These are phyloP conservation scores for Dasyornis broadbenti DNA, from an alignment of 2,113 vertebrate genomes.

Conservation along the genomic window DNA sequence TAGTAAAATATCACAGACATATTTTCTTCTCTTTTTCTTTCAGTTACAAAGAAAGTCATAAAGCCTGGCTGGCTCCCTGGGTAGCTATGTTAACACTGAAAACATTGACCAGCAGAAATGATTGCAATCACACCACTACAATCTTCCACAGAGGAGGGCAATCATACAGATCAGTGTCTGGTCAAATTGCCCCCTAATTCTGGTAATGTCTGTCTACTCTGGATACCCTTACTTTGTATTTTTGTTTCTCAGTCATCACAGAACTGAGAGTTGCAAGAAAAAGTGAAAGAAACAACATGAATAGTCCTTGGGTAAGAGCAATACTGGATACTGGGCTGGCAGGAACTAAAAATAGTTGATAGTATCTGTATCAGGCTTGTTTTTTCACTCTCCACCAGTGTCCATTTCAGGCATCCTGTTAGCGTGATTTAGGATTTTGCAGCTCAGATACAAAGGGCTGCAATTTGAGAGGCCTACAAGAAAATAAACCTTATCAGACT, in stretches of 20 bases:
- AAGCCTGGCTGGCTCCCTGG: not conserved
- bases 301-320: not conserved
- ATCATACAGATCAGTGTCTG: not conserved
- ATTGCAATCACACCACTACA: not conserved
- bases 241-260: not conserved
- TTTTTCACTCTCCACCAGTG: not conserved
- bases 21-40: not conserved
- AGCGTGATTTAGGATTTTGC: not conserved
- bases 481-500: not conserved
- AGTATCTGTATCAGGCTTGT: not conserved
- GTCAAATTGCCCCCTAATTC: not conserved
- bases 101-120: not conserved
- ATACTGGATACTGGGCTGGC: not conserved
- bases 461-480: not conserved
- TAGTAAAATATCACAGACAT: not conserved
- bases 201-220: not conserved
- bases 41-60: not conserved
- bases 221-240: not conserved
- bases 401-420: not conserved
- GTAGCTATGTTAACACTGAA: not conserved
- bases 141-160: not conserved
- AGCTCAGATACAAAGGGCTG: not conserved
- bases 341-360: not conserved
- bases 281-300: not conserved
- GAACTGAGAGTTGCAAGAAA: not conserved